phyloP scores from a whole-genome alignment of 2,888 invertebrate species.

The Margaritifera margaritifera region DNA sequence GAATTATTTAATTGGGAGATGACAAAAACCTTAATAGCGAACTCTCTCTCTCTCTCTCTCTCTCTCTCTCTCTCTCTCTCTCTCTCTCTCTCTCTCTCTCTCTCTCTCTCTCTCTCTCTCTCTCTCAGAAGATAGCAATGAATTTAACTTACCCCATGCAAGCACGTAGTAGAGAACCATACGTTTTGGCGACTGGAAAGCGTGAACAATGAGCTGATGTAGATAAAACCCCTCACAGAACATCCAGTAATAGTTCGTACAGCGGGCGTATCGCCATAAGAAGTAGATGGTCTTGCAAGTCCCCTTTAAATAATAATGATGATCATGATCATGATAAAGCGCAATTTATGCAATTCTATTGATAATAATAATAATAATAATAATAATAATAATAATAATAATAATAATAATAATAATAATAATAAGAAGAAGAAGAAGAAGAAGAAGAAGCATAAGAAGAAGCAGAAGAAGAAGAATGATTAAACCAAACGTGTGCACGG shows the following conservation, averaged over 20 bases:
- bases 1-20: neutral
- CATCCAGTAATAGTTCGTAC: constrained; percentile 70
- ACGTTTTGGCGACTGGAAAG: constrained; percentile 64
- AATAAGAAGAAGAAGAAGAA: too few species aligned
- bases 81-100: constrained; percentile 8
- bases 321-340: too few species aligned
- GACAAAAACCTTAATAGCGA: constrained; percentile 1
- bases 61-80: constrained; percentile 15
- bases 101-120: constrained; percentile 1
- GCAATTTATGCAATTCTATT: too few species aligned
- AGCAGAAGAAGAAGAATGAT: too few species aligned
- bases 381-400: too few species aligned
- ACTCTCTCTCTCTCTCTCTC: constrained; percentile 12
- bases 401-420: too few species aligned
- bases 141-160: constrained; percentile 62
- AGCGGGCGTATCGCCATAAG: constrained; percentile 61
- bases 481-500: too few species aligned
- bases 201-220: constrained; percentile 66
- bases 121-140: neutral
- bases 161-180: constrained; percentile 57
- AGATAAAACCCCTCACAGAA: constrained; percentile 70
- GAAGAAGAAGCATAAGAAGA: too few species aligned
- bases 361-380: too few species aligned
- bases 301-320: constrained; percentile 46
- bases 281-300: constrained; percentile 64